Evolutionary conservation across 2,797 vertebrate genomes (phyloP), one percentile per base, ranked within the genome.

Genomic region (Premnoplex brunnescens): DNA sequence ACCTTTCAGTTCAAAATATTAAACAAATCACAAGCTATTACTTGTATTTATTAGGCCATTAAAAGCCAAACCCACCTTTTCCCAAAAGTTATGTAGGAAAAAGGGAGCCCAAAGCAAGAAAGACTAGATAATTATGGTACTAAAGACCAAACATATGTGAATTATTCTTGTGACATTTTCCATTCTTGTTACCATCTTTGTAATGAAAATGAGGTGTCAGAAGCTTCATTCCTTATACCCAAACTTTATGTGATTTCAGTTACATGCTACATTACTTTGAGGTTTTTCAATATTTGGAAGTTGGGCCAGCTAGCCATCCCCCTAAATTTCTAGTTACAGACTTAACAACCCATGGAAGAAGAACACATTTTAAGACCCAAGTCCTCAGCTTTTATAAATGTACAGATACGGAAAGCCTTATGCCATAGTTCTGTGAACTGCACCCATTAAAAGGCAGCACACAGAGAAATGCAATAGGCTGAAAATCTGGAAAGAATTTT

Each of bases 1-100:
- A 96, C 95, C 95, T 96, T 97, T 94, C 69, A 34, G 82, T 94
- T 87, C 93, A 91, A 96, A 95, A 96, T 96, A 97, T 97, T 96
- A 97, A 97, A 95, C 85, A 96, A 94, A 93, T 95, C 93, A 92
- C 90, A 95, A 95, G 94, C 77, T 93, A 95, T 96, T 90, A 91
- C 92, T 84, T 75, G 62, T 85, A 92, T 92, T 97, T 96, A 96
- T 97, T 95, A 96, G 59, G 71, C 60, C 59, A 87, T 68, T 95
- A 93, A 91, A 96, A 97, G 80, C 63, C 71, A 88, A 93, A 91
- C 28, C 48, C 68, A 78, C 79, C 39, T 87, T 48, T 63, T 84
- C 43, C 46, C 69, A 93, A 84, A 95, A 89, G 88, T 80, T 77
- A 46, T n/a, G 23, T 17, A 82, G 76, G 37, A 93, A 93, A 92